Conservation (phyloP, 1,140 invertebrate genomes). For the Euglossa dilemma region DNA sequence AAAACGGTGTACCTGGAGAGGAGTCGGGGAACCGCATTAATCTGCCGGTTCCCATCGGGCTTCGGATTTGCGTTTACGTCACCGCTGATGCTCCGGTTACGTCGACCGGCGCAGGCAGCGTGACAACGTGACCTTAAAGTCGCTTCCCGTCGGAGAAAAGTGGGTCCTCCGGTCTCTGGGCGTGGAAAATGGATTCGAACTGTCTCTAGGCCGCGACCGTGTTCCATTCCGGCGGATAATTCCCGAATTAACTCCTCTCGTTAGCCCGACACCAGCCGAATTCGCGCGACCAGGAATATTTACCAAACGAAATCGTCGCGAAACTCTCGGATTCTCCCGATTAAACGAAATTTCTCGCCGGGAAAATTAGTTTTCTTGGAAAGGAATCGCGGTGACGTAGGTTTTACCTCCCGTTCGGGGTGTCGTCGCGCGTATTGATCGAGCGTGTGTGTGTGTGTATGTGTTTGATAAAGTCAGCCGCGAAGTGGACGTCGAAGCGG, state of each 20-base stretch:
- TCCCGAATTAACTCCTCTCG: too few species aligned
- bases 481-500: too few species aligned
- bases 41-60: conserved; percentile 39
- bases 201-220: background rate
- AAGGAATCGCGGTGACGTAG: too few species aligned
- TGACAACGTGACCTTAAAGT: conserved; percentile 44
- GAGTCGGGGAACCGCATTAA: conserved; percentile 33
- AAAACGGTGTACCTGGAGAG: background rate
- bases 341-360: too few species aligned
- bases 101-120: conserved; percentile 18
- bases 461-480: background rate
- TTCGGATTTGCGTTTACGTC: conserved; percentile 66
- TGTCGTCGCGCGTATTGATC: too few species aligned
- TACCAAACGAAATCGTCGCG: too few species aligned
- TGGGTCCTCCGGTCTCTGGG: background rate
- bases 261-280: too few species aligned
- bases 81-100: conserved; percentile 48
- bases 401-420: too few species aligned
- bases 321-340: too few species aligned
- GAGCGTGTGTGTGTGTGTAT: background rate
- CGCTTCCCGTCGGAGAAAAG: conserved; percentile 1
- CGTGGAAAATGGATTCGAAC: background rate
- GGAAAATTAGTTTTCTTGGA: too few species aligned
- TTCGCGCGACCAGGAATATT: too few species aligned
- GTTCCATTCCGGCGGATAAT: background rate